A percentile compares a stretch with the other conserved stretches of the same genome.
These are phyloP conservation scores for Takifugu flavidus DNA, from an alignment of 2,113 vertebrate species.

Conservation along the genomic window DNA sequence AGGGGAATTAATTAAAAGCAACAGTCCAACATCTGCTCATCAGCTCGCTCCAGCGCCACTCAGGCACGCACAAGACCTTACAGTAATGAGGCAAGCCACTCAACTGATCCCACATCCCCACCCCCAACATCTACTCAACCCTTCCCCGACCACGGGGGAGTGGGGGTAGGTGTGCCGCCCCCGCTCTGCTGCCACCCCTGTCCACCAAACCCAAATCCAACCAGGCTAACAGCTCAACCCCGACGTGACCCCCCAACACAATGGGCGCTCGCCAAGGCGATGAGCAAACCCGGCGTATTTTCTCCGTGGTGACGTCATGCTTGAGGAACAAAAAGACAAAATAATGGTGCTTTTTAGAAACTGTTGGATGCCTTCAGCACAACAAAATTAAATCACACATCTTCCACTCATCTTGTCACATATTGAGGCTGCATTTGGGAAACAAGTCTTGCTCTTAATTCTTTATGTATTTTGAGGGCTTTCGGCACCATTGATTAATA, in stretches of 20 bases:
- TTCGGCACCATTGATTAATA: no score
- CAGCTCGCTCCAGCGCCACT: conserved; percentile 66
- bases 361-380: no score
- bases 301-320: conserved; percentile 19
- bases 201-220: conserved; percentile 36
- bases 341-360: background rate
- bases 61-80: conserved; percentile 58
- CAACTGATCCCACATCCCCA: conserved; percentile 39
- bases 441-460: no score
- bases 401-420: no score
- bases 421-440: no score
- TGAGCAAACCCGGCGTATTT: conserved; percentile 37
- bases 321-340: background rate
- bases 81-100: conserved; percentile 67
- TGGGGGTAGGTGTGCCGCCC: background rate
- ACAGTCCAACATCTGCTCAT: conserved; percentile 79
- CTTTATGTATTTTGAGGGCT: no score
- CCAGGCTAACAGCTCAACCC: conserved; percentile 45
- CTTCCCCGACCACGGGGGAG: background rate
- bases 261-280: conserved; percentile 35
- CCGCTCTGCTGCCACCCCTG: conserved; percentile 19
- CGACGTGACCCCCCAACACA: conserved; percentile 39
- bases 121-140: conserved; percentile 20
- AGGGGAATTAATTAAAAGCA: conserved; percentile 78
- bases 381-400: no score